Base-by-base conservation (phyloP, 1,140 invertebrate genomes). In the Proales similis region DNA sequence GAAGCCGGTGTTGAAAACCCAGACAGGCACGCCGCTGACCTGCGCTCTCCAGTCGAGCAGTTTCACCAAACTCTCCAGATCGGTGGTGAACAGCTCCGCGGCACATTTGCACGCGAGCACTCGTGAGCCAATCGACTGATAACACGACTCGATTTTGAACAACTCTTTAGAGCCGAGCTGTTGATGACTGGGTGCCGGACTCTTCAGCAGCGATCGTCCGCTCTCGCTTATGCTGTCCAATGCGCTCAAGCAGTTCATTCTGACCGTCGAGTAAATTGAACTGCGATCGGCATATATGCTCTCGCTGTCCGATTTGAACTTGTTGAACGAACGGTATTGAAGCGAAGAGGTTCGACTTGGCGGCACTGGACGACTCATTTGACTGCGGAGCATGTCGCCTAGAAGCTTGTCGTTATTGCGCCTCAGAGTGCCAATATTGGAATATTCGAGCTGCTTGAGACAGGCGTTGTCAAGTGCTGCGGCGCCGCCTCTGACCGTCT, bases 1-100 rank as follows among this genome's bases (percentile, higher is more conserved):
- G 4, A 61, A 17, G 4, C 57, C 57, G 1, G 57, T 46, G 17
- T 61, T 61, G 27, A 61, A 61, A n/a, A 61, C 24, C 57, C 57
- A 61, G 2, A 61, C 17, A 6, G 57, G 57, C 17, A 61, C 57
- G 24, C 39, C 57, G 24, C 2, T 32, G 3, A 19, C 26, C 4
- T 45, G 32, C 14, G 36, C 7, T 32, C 47, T 61, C 57, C 57
- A 61, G 27, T 61, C 57, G 3, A 19, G 12, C 17, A 61, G 27
- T 12, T 45, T 61, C 22, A 45, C 39, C n/a, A 61, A 20, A 14
- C 26, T 32, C 22, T 61, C 32, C 11, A 61, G 38, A 46, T 61
- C 39, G 24, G 39, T 32, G 24, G 20, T 45, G 26, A 36, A 61
- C 11, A 61, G 26, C n/a, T 30, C 39, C 17, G 57, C 57, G 33